Evolutionary conservation across 2,888 invertebrate species (phyloP), one percentile per base, ranked within the genome.

Genomic region (Copidosoma aretas): DNA sequence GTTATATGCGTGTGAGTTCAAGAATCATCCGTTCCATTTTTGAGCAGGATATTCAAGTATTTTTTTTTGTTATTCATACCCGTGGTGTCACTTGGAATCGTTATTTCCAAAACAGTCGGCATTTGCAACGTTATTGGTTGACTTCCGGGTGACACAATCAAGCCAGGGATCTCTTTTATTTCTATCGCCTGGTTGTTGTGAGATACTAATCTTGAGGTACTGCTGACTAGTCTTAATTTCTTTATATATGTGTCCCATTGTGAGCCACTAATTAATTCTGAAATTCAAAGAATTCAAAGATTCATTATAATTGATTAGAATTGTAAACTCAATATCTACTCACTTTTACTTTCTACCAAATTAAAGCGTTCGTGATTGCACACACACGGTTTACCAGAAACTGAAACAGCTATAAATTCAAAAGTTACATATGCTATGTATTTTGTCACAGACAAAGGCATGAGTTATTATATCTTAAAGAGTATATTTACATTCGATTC

Each of bases 401-500:
- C 84, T 56, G 85, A 85, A 24, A 91, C 87, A 78, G 89, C 90
- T 91, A 76, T 43, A 84, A 83, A 71, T 59, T 75, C 63, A 67
- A 59, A 63, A 64, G 67, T 32, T 32, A 32, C 32, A 32, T 32
- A 32, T 71, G 54, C 60, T 60, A 52, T 60, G 39, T 59, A 57
- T 17, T 61, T 62, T 57, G n/a, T n/a, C n/a, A 61, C n/a, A n/a
- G 39, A 69, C 53, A 52, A 43, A 68, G 59, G 68, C 14, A n/a
- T n/a, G n/a, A 63, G 64, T 59, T 49, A 69, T 65, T 56, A 19
- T 10, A 52, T 19, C 10, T 19, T 32, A 8, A 21, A 12, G 52
- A n/a, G n/a, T 22, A 56, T 56, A 71, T 90, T 88, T 86, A 93
- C 93, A 92, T 87, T 93, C 91, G 82, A 93, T 88, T 80, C 92